These are phyloP conservation scores for Myripristis jacobus DNA, from an alignment of 2,797 vertebrate genomes.

Conservation along the genomic window DNA sequence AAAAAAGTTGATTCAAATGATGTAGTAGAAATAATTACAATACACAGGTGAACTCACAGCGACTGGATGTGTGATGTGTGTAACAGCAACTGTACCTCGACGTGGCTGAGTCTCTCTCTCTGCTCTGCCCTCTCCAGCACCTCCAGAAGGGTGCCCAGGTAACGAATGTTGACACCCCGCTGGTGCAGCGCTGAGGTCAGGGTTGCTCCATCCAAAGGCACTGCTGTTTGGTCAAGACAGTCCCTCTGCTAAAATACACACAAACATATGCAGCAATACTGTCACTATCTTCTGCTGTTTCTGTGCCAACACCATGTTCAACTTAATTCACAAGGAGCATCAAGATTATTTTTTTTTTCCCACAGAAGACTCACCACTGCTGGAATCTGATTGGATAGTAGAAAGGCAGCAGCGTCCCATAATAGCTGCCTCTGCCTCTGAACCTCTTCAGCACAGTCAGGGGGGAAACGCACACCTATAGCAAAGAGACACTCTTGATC, in stretches of 20 bases:
- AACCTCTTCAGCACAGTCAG: constrained; percentile 86
- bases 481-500: constrained; percentile 21
- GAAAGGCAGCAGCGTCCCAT: constrained; percentile 91
- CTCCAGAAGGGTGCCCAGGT: constrained; percentile 88
- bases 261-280: not conserved
- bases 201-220: constrained; percentile 91
- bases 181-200: constrained; percentile 91
- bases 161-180: constrained; percentile 93
- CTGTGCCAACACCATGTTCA: not conserved
- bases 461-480: constrained; percentile 89
- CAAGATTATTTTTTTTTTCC: not conserved
- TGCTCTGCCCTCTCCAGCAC: constrained; percentile 84
- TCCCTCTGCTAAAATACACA: constrained; percentile 87
- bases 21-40: not conserved
- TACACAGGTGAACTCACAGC: not conserved
- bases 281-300: not conserved
- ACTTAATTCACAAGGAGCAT: not conserved
- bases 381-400: constrained; percentile 92
- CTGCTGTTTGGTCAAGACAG: constrained; percentile 87
- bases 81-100: constrained; percentile 82
- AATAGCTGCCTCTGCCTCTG: constrained; percentile 90
- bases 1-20: too few species aligned
- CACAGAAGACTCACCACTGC: constrained; percentile 86
- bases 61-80: not conserved
- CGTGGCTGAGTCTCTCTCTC: constrained; percentile 86